phyloP scores from a whole-genome alignment of 2,113 vertebrate species.

The Felis chaus region DNA sequence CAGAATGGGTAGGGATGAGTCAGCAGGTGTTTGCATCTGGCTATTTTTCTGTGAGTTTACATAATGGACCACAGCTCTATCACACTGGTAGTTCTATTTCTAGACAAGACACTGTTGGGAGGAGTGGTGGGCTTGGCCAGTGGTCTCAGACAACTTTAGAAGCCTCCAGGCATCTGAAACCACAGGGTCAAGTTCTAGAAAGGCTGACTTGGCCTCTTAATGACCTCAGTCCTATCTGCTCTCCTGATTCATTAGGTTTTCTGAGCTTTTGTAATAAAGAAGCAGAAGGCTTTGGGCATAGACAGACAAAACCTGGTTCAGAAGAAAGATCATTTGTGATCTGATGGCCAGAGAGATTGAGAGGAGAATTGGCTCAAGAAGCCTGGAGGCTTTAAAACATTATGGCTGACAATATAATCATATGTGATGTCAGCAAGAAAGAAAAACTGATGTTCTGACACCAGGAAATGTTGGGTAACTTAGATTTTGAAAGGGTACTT shows the following conservation, averaged over 20 bases:
- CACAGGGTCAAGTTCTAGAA: constrained; percentile 42
- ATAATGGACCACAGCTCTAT: background rate
- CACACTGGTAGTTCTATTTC: background rate
- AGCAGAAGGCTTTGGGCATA: background rate
- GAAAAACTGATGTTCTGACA: background rate
- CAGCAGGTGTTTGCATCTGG: background rate
- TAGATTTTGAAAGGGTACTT: background rate
- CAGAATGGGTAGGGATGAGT: too few relatives aligned
- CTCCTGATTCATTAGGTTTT: background rate
- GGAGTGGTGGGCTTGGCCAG: background rate
- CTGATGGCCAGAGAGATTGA: background rate
- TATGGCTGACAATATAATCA: background rate
- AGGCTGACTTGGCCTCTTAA: constrained; percentile 41
- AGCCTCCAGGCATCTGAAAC: background rate
- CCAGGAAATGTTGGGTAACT: background rate
- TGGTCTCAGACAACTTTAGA: constrained; percentile 41
- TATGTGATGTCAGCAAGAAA: background rate
- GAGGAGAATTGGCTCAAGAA: background rate
- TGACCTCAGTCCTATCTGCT: background rate
- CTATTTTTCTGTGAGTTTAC: constrained; percentile 22
- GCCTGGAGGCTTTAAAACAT: background rate
- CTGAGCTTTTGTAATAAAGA: background rate
- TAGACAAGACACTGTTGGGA: constrained; percentile 59
- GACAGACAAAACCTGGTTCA: background rate
- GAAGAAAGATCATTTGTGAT: background rate